A percentile compares a stretch with the other conserved stretches of the same genome.
phyloP scores from a whole-genome alignment of 2,888 invertebrate genomes.

The Leptinotarsa rubiginosa region DNA sequence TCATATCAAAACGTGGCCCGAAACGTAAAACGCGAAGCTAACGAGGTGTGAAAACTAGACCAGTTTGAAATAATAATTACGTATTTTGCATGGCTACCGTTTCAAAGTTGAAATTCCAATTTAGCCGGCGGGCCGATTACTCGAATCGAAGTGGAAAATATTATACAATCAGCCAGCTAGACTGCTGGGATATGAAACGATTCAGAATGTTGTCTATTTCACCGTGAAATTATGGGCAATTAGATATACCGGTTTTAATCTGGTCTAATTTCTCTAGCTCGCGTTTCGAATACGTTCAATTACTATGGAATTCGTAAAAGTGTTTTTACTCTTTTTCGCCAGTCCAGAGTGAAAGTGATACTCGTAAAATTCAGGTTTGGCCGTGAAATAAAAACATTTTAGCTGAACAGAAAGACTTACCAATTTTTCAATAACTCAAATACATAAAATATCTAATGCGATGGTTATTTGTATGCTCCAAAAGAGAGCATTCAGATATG shows the following conservation, averaged over 20 bases:
- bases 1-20: background rate
- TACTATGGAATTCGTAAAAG: background rate
- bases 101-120: constrained; percentile 11
- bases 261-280: constrained; percentile 13
- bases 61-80: background rate
- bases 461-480: no score
- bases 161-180: constrained; percentile 17
- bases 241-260: constrained; percentile 14
- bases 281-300: background rate
- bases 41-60: constrained; percentile 15
- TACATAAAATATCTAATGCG: no score
- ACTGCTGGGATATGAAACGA: constrained; percentile 13
- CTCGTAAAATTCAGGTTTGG: no score
- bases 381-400: no score
- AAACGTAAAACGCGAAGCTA: constrained; percentile 1
- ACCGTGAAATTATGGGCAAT: constrained; percentile 17
- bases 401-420: no score
- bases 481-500: no score
- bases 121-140: background rate
- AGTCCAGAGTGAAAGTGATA: background rate
- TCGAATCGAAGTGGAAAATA: constrained; percentile 5
- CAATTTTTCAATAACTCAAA: no score
- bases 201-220: constrained; percentile 17
- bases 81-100: constrained; percentile 11
- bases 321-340: background rate